phyloP scores from a whole-genome alignment of 2,888 invertebrate genomes.

The Drosophila prostipennis region DNA sequence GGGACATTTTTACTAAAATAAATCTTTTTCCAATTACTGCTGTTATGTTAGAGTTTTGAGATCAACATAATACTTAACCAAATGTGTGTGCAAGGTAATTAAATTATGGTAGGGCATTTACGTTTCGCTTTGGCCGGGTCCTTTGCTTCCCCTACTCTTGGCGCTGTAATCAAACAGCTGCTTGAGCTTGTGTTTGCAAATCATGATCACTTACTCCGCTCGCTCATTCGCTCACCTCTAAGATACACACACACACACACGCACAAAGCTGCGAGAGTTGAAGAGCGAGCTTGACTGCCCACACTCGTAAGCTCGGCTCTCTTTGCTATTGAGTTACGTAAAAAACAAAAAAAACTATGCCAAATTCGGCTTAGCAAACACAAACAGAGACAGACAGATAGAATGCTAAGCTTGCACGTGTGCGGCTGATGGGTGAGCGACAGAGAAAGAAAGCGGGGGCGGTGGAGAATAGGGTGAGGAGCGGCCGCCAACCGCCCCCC shows the following conservation, averaged over 20 bases:
- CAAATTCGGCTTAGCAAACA: conserved; percentile 70
- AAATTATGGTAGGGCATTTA: neutral
- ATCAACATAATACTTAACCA: too few species aligned
- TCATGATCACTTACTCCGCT: conserved; percentile 50
- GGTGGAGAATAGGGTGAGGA: neutral
- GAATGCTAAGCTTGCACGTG: conserved; percentile 56
- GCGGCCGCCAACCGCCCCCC: neutral
- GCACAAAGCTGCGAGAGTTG: conserved; percentile 15
- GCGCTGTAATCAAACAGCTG: conserved; percentile 64
- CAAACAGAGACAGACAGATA: conserved; percentile 30
- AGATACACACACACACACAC: conserved; percentile 17
- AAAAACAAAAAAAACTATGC: conserved; percentile 70
- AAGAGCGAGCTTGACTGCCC: conserved; percentile 26
- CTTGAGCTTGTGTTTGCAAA: conserved; percentile 47
- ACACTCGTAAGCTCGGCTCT: conserved; percentile 51
- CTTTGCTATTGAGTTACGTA: conserved; percentile 63
- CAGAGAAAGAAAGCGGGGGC: conserved; percentile 7
- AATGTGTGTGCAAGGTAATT: too few species aligned
- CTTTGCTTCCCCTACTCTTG: neutral
- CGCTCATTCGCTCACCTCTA: conserved; percentile 21
- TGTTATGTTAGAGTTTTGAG: too few species aligned
- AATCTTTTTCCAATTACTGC: too few species aligned
- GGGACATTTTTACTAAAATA: too few species aligned
- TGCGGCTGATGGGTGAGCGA: conserved; percentile 22
- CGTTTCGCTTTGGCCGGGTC: neutral